These are phyloP conservation scores for Procambarus clarkii DNA, from an alignment of 1,140 invertebrate species.

Conservation along the genomic window DNA sequence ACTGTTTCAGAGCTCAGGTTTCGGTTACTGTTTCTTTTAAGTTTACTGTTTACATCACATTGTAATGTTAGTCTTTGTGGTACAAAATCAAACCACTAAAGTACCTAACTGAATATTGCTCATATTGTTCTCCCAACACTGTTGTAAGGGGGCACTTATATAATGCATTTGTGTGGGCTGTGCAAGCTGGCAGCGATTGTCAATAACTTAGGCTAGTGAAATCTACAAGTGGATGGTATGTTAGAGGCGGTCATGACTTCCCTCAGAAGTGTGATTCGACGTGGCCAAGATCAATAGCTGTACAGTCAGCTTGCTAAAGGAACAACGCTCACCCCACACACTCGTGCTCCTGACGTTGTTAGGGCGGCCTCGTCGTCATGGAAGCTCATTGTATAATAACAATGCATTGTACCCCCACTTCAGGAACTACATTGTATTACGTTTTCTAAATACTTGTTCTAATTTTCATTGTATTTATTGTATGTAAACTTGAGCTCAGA, in stretches of 20 bases:
- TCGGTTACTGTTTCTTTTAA: constrained; percentile 30
- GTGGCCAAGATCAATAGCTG: not conserved
- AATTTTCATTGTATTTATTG: not conserved
- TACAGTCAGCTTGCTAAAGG: not conserved
- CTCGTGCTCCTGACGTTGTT: not conserved
- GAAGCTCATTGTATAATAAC: not conserved
- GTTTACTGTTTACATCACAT: constrained; percentile 14
- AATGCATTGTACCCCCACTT: not conserved
- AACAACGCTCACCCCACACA: not conserved
- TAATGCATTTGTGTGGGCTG: not conserved
- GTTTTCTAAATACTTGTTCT: not conserved
- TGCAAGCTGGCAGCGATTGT: not conserved
- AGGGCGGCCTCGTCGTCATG: not conserved
- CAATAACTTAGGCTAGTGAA: not conserved
- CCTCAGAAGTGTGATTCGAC: not conserved
- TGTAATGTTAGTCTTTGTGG: not conserved
- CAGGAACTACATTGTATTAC: constrained; percentile 7
- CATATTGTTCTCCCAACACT: not conserved
- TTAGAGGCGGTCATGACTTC: not conserved
- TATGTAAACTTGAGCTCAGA: constrained; percentile 15
- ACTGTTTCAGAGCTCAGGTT: constrained; percentile 59
- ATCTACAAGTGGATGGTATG: not conserved
- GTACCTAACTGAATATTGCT: constrained; percentile 6
- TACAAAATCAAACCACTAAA: not conserved
- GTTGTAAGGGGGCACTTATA: not conserved